Conservation (phyloP, 2,797 vertebrate genomes). For the Poeciliopsis presidionis region DNA sequence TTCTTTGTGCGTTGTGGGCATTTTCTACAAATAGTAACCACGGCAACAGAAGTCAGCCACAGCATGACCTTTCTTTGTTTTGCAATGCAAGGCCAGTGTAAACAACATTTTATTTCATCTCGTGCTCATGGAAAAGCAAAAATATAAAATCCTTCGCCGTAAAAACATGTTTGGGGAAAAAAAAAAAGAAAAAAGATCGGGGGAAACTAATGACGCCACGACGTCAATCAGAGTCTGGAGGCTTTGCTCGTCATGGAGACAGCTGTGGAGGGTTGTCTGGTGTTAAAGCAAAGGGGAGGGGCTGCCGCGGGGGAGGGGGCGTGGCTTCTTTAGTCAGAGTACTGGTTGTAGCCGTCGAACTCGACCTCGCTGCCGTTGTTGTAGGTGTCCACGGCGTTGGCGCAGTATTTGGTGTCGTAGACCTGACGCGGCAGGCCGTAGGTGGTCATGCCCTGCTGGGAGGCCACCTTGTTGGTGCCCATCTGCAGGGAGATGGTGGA, state of each 20-base stretch:
- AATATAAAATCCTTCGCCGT: conserved; percentile 35
- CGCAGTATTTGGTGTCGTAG: conserved; percentile 93
- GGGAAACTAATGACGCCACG: conserved; percentile 33
- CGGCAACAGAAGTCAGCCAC: conserved; percentile 32
- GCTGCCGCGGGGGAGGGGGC: not conserved
- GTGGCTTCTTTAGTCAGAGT: conserved; percentile 78
- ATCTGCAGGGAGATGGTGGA: conserved; percentile 93
- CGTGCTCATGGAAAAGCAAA: conserved; percentile 50
- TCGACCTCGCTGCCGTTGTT: conserved; percentile 78
- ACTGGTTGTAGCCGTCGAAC: conserved; percentile 88
- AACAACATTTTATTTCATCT: conserved; percentile 35
- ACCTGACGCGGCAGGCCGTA: conserved; percentile 94
- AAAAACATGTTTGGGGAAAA: conserved; percentile 24
- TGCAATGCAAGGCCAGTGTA: conserved; percentile 35
- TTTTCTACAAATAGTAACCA: conserved; percentile 24
- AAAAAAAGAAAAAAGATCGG: not conserved
- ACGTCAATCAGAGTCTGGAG: conserved; percentile 45
- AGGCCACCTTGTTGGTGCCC: conserved; percentile 95
- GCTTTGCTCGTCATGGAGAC: conserved; percentile 45
- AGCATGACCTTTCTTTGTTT: conserved; percentile 21
- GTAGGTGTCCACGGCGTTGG: conserved; percentile 72
- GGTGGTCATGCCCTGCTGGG: conserved; percentile 92
- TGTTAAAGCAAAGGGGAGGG: conserved; percentile 32
- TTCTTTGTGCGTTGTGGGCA: conserved; percentile 17
- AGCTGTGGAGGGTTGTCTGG: conserved; percentile 44